A percentile compares a stretch with the other conserved stretches of the same genome.
These are phyloP conservation scores for Meta bourneti DNA, from an alignment of 2,888 invertebrate species.

Conservation along the genomic window DNA sequence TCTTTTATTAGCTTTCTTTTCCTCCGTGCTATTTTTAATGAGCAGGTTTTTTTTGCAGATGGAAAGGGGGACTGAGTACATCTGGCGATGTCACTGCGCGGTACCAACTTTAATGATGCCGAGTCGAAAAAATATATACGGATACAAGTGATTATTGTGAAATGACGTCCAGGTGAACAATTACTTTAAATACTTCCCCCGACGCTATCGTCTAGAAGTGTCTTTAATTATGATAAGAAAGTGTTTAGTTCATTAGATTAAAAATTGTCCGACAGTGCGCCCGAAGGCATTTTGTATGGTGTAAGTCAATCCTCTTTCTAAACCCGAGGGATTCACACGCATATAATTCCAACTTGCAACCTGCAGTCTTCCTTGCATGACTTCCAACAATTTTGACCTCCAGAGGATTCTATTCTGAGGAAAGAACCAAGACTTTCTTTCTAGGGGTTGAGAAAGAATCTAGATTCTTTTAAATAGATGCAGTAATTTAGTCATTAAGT, in stretches of 20 bases:
- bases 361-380: no score
- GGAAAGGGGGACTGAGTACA: background rate
- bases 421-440: no score
- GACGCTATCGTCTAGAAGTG: background rate
- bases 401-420: no score
- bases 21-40: constrained; percentile 35
- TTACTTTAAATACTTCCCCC: background rate
- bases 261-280: background rate
- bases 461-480: no score
- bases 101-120: background rate
- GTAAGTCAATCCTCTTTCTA: no score
- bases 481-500: no score
- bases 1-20: constrained; percentile 43
- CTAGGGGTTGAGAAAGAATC: no score
- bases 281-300: background rate
- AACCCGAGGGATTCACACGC: no score
- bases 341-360: no score
- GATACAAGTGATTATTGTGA: background rate
- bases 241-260: background rate
- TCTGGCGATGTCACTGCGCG: constrained; percentile 9
- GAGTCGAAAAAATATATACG: background rate
- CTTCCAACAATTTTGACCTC: no score
- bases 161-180: background rate
- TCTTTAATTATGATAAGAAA: background rate
- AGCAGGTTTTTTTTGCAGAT: constrained; percentile 14